Percentiles rank a stretch among this genome's conserved stretches.
Conservation (phyloP, 2,888 invertebrate species). For the Sympetrum striolatum region DNA sequence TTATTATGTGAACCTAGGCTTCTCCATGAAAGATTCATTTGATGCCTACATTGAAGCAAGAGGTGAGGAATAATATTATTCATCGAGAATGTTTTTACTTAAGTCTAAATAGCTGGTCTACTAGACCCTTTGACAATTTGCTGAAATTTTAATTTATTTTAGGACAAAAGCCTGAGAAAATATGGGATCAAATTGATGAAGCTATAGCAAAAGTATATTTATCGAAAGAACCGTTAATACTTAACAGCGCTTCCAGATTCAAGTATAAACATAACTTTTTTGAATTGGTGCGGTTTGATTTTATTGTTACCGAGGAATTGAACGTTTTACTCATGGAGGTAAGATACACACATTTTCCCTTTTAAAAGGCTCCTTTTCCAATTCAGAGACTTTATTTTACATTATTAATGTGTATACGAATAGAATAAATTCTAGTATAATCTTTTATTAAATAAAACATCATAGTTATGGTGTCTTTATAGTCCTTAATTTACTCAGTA, state of each 20-base stretch:
- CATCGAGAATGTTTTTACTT: neutral
- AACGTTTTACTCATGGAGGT: conserved; percentile 88
- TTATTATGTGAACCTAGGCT: conserved; percentile 74
- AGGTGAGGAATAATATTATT: conserved; percentile 49
- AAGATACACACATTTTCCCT: conserved; percentile 43
- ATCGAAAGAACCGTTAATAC: conserved; percentile 75
- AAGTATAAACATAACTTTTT: conserved; percentile 78
- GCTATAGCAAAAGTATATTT: conserved; percentile 75
- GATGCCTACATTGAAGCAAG: conserved; percentile 73
- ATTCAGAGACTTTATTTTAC: neutral
- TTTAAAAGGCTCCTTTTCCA: no score
- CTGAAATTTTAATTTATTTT: conserved; percentile 47
- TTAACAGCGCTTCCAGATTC: conserved; percentile 63
- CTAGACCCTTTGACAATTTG: neutral
- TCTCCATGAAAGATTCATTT: conserved; percentile 86
- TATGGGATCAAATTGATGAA: conserved; percentile 83
- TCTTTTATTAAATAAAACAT: no score
- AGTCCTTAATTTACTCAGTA: no score
- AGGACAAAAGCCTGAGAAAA: conserved; percentile 72
- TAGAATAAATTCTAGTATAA: no score
- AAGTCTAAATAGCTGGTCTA: neutral
- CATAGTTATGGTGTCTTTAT: no score
- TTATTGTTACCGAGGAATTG: conserved; percentile 86
- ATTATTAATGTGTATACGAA: neutral
- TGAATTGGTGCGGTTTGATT: conserved; percentile 94